Evolutionary conservation across 2,113 vertebrate species (phyloP), one percentile per base, ranked within the genome.

Genomic region (Sturnira hondurensis): DNA sequence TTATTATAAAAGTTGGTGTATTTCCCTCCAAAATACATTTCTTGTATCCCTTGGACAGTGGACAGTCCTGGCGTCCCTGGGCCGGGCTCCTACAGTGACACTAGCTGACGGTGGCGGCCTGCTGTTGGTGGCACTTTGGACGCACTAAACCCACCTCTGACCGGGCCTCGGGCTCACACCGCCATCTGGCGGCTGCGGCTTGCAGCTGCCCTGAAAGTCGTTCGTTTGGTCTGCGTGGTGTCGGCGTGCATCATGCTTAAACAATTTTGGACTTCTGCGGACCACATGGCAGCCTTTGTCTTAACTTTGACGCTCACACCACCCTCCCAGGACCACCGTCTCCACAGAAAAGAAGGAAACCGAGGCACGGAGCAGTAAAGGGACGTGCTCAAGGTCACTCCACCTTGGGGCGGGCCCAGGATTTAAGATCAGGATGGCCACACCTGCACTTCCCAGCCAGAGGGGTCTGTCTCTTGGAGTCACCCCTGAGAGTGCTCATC

Each of bases 321-420:
- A 70, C 50, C 43, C 2, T 58, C 7, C 93, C 41, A 24, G 33
- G 7, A 11, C 41, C 86, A 1, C 5, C 50, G 43, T 56, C 50
- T 88, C 13, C n/a, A 2, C 1, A 33, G 87, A 65, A 89, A 76
- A 71, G 81, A 76, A 71, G 81, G 63, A 78, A 84, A 86, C 26
- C 0, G 52, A 93, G 52, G 17, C 28, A 2, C 2, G 0, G 24
- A 61, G n/a, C 22, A 38, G 4, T 36, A 76, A 65, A 78, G 28
- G 67, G 45, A 28, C 50, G 65, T 13, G 20, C 38, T 36, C 31
- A 33, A 8, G 43, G 33, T 50, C 33, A 78, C 16, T 33, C 4
- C 7, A 28, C n/a, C 28, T 3, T 1, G 16, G 2, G 22, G 54
- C 5, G 10, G 36, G 41, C 68, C 61, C 22, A 31, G 68, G 47